Evolutionary conservation across 2,888 invertebrate species (phyloP).

Genomic region (Spicauda simplicius): DNA sequence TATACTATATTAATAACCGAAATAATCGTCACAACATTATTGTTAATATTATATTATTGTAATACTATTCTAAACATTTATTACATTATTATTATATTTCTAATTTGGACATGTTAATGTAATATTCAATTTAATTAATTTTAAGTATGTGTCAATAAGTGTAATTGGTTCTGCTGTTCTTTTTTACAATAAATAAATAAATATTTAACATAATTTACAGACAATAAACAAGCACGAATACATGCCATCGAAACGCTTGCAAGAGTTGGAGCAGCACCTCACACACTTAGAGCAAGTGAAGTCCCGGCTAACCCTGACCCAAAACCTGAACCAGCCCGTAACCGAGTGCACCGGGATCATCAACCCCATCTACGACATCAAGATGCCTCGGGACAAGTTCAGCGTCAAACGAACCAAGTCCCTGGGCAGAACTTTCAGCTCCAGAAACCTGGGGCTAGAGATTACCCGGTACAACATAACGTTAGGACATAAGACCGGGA

Average conservation of each 20-base stretch:
- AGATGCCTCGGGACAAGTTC: slow-evolving; percentile 71
- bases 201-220: neutral
- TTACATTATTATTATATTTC: too few relatives aligned
- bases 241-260: slow-evolving; percentile 57
- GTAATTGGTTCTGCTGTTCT: too few relatives aligned
- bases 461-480: slow-evolving; percentile 71
- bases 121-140: too few relatives aligned
- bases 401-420: slow-evolving; percentile 73
- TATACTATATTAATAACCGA: too few relatives aligned
- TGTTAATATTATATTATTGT: too few relatives aligned
- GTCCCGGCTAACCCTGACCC: slow-evolving; percentile 40
- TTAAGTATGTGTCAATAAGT: too few relatives aligned
- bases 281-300: slow-evolving; percentile 43
- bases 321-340: slow-evolving; percentile 37
- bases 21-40: too few relatives aligned
- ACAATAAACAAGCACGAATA: slow-evolving; percentile 55
- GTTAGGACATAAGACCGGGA: slow-evolving; percentile 62
- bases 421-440: slow-evolving; percentile 66
- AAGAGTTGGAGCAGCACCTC: slow-evolving; percentile 51
- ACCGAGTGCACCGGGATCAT: slow-evolving; percentile 67
- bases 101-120: too few relatives aligned
- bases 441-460: slow-evolving; percentile 61
- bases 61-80: too few relatives aligned
- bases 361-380: slow-evolving; percentile 74
- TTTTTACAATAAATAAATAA: too few relatives aligned